Base-by-base conservation (phyloP, 2,797 vertebrate genomes). In the Rhinoraja longicauda region DNA sequence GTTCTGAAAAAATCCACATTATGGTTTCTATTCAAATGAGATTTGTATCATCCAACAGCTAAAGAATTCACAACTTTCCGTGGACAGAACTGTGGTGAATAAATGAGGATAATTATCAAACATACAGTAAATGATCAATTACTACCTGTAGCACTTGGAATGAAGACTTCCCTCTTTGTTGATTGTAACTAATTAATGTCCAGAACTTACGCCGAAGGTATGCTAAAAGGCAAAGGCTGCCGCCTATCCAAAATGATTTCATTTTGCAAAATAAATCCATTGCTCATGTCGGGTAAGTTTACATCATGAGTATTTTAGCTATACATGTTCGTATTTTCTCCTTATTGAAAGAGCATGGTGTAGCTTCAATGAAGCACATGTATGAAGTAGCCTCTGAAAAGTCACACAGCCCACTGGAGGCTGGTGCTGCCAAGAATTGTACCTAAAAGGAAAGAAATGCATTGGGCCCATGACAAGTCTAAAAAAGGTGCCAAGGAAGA, bases 181-280 rank as follows among this genome's bases (percentile, higher is more conserved):
- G 97, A 95, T 97, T 96, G 93, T 93, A 84, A 19, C 95, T 96
- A 94, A 98, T 96, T 94, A 97, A 93, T 93, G 96, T 97, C 97
- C 97, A 97, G 93, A 98, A 93, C 72, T 96, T 94, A 59, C 95
- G 95, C 98, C 98, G 98, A 90, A 98, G 95, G 94, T 98, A 97
- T 93, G 97, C 97, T 94, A 98, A 96, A 93, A 98, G 94, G 94
- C 97, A 98, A 94, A 98, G 95, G 57, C 97, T 97, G 93, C 96
- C 97, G 94, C 97, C 95, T 93, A 98, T 97, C 98, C 98, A 98
- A 93, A 97, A 24, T 93, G 97, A 96, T 95, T 97, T 98, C 94
- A 97, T 97, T 95, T 95, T 96, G 8, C 98, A 95, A 36, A 96
- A 93, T 93, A 96, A 94, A 94, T 98, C 97, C 98, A 99, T 99